Conservation (phyloP, 2,113 vertebrate genomes). For the Psittacula cyanocephala region DNA sequence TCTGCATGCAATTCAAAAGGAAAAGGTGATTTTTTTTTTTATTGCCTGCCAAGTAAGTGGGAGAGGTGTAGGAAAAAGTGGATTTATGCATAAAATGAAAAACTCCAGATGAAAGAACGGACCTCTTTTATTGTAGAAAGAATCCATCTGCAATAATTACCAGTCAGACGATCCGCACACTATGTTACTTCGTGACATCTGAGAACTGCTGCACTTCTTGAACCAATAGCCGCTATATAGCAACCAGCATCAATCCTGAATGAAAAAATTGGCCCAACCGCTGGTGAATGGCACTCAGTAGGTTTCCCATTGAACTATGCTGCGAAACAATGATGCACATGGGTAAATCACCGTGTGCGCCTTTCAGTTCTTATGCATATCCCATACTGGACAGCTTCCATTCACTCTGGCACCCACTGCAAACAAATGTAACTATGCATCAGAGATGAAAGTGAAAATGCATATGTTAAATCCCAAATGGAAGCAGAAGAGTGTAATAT, state of each 20-base stretch:
- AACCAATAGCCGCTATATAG: conserved; percentile 24
- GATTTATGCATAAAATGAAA: conserved; percentile 14
- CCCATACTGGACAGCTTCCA: conserved; percentile 68
- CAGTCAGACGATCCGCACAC: background rate
- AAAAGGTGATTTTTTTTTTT: conserved; percentile 22
- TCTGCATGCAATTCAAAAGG: conserved; percentile 24
- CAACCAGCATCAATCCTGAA: conserved; percentile 45
- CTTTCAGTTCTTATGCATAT: conserved; percentile 68
- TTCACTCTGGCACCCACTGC: conserved; percentile 65
- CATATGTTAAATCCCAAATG: conserved; percentile 69
- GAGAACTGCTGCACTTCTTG: conserved; percentile 46
- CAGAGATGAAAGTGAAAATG: conserved; percentile 72
- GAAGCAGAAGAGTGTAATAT: conserved; percentile 63
- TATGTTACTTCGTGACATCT: conserved; percentile 18
- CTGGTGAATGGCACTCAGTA: conserved; percentile 63
- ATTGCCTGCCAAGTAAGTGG: conserved; percentile 29
- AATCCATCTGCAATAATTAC: conserved; percentile 45
- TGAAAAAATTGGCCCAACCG: conserved; percentile 57
- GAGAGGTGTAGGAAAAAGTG: conserved; percentile 13
- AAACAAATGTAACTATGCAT: conserved; percentile 68
- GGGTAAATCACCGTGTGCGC: conserved; percentile 63
- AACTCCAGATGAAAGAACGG: conserved; percentile 9
- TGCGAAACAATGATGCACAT: conserved; percentile 56
- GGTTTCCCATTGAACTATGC: conserved; percentile 54
- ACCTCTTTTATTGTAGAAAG: conserved; percentile 6